Evolutionary conservation across 2,113 vertebrate species (phyloP).

Genomic region (Zootoca vivipara): DNA sequence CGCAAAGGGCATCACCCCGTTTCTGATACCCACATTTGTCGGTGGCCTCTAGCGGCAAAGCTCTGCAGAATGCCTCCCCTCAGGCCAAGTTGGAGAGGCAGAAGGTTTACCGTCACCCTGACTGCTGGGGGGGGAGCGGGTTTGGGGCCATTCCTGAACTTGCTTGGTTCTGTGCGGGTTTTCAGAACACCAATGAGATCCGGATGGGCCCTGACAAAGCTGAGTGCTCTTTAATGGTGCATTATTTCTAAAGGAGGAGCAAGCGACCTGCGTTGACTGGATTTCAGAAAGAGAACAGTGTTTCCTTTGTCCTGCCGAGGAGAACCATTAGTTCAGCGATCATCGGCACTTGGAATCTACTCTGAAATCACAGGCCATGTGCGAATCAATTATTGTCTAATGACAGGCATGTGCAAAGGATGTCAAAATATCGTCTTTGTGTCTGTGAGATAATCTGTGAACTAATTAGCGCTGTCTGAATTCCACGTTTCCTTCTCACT

Average conservation of each 20-base stretch:
- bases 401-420: background rate
- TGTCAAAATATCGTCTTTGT: constrained; percentile 49
- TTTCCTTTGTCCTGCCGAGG: background rate
- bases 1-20: no score
- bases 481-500: constrained; percentile 40
- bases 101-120: no score
- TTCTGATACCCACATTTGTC: no score
- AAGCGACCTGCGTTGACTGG: rapidly evolving
- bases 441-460: constrained; percentile 61
- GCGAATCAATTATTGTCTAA: constrained; percentile 40
- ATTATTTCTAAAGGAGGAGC: background rate
- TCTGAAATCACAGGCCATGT: background rate
- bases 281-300: background rate
- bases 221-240: background rate
- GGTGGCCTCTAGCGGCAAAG: no score
- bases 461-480: constrained; percentile 49
- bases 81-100: no score
- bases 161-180: background rate
- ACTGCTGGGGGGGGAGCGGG: no score
- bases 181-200: background rate
- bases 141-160: background rate
- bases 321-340: constrained; percentile 29
- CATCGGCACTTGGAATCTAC: constrained; percentile 3
- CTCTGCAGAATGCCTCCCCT: no score
- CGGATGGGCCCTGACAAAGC: background rate